These are phyloP conservation scores for Leptestheria dahalacensis DNA, from an alignment of 1,140 invertebrate genomes.

Conservation along the genomic window DNA sequence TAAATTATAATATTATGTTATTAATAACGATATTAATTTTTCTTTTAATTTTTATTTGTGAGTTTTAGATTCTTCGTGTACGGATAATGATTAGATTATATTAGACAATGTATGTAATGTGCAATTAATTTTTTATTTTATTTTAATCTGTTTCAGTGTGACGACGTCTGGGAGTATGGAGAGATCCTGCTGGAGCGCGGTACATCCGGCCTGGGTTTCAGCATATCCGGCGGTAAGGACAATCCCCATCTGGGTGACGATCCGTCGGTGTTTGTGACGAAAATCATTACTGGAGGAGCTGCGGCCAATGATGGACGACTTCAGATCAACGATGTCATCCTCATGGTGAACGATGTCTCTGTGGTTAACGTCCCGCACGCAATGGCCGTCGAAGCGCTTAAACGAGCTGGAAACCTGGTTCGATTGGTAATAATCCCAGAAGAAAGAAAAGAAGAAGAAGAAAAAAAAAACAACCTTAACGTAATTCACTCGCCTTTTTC, in stretches of 20 bases:
- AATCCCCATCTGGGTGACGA: constrained; percentile 69
- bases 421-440: constrained; percentile 58
- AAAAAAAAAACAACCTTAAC: background rate
- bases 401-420: constrained; percentile 84
- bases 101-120: background rate
- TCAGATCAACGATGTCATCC: constrained; percentile 75
- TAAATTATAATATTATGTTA: too few species aligned
- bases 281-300: constrained; percentile 93
- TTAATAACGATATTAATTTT: too few species aligned
- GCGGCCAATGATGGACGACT: constrained; percentile 80
- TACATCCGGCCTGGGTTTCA: constrained; percentile 85
- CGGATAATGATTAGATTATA: background rate
- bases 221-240: constrained; percentile 91
- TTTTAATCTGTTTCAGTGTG: constrained; percentile 25
- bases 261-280: constrained; percentile 89
- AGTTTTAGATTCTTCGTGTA: too few species aligned
- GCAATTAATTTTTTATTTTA: constrained; percentile 1
- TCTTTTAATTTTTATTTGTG: too few species aligned
- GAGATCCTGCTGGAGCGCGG: constrained; percentile 74
- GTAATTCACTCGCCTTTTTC: background rate
- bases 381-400: constrained; percentile 85
- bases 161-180: constrained; percentile 70
- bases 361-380: constrained; percentile 85
- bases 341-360: constrained; percentile 72
- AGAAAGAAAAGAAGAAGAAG: background rate